phyloP scores from a whole-genome alignment of 2,888 invertebrate genomes.

The Agriopis leucophaearia region DNA sequence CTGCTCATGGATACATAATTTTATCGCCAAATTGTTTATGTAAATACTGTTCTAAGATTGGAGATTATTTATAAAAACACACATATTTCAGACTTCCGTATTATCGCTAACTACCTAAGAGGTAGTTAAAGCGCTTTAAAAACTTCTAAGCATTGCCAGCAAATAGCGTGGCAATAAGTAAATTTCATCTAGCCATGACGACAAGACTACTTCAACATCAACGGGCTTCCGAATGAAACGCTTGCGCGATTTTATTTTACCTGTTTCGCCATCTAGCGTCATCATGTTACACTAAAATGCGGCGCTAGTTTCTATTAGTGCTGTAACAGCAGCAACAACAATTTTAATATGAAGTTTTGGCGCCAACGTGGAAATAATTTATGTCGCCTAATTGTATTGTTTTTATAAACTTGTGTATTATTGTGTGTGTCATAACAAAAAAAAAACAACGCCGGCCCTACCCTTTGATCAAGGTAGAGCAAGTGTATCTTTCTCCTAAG shows the following conservation, averaged over 20 bases:
- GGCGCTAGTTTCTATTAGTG: background rate
- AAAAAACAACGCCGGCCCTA: too few species aligned
- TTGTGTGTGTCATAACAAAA: too few species aligned
- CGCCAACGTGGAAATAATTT: too few species aligned
- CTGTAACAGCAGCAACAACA: background rate
- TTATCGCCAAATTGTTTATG: too few species aligned
- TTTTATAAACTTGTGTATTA: too few species aligned
- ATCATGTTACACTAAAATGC: background rate
- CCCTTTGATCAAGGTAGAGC: too few species aligned
- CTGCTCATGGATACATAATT: too few species aligned
- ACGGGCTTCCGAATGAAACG: background rate
- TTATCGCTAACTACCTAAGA: background rate
- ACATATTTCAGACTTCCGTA: too few species aligned
- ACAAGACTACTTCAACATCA: background rate
- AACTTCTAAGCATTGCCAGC: background rate
- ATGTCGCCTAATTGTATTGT: background rate
- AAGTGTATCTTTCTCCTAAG: too few species aligned
- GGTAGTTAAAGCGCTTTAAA: background rate
- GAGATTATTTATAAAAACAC: too few species aligned
- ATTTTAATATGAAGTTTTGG: too few species aligned
- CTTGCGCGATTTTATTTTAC: slow-evolving; percentile 4
- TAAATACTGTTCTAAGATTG: too few species aligned
- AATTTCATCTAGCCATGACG: background rate
- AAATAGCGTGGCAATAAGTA: background rate
- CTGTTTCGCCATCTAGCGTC: slow-evolving; percentile 10